phyloP scores from a whole-genome alignment of 1,140 invertebrate genomes.

The Camponotus pennsylvanicus region DNA sequence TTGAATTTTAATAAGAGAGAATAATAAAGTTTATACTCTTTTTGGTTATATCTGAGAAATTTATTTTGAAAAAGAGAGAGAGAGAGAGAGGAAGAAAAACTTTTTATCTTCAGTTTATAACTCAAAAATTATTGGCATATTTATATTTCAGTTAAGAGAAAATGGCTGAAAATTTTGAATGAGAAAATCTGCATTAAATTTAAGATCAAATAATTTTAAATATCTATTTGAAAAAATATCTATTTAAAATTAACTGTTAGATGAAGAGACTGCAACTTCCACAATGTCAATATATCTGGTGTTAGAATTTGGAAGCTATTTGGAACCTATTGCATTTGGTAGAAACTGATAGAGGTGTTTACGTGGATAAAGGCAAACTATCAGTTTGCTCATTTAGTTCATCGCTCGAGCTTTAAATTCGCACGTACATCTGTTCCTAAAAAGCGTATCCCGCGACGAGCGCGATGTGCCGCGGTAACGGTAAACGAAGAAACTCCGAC shows the following conservation, averaged over 20 bases:
- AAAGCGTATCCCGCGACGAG: constrained; percentile 25
- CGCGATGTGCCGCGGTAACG: constrained; percentile 43
- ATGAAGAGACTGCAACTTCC: not conserved
- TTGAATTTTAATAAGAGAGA: not conserved
- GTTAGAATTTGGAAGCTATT: not conserved
- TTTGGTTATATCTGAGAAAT: not conserved
- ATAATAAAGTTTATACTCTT: not conserved
- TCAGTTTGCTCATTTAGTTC: constrained; percentile 25
- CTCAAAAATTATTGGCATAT: not conserved
- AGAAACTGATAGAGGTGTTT: not conserved
- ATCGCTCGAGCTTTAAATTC: constrained; percentile 45
- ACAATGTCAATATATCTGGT: not conserved
- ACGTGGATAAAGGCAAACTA: not conserved
- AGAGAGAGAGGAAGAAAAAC: not conserved
- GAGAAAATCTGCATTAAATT: not conserved
- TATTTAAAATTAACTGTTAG: not conserved
- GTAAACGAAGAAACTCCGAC: constrained; percentile 65
- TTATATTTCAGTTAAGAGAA: not conserved
- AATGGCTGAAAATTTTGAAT: not conserved
- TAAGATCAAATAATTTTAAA: not conserved
- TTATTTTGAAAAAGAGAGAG: not conserved
- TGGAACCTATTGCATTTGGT: not conserved
- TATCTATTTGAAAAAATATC: not conserved
- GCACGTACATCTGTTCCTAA: constrained; percentile 32
- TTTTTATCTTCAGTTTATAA: constrained; percentile 17